phyloP scores from a whole-genome alignment of 2,888 invertebrate species.

The Drosophila leonis region DNA sequence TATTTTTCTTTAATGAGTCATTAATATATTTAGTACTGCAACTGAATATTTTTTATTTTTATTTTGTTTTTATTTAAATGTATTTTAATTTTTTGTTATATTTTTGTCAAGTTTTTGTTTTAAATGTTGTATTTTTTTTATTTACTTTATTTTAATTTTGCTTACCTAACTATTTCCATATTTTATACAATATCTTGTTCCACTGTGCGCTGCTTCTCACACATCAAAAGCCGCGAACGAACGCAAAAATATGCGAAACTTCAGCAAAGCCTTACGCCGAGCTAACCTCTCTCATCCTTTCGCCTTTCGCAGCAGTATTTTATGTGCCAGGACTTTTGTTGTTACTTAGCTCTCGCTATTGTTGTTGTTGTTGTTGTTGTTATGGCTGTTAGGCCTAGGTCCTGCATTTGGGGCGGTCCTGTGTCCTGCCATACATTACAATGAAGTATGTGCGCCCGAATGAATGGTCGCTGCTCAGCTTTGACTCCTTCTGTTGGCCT shows the following conservation, averaged over 20 bases:
- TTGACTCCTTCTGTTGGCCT: constrained; percentile 17
- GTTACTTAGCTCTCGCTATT: constrained; percentile 32
- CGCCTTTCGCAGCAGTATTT: constrained; percentile 57
- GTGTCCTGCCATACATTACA: constrained; percentile 73
- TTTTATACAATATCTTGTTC: neutral
- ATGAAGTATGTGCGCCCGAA: constrained; percentile 75
- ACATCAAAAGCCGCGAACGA: constrained; percentile 70
- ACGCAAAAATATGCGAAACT: constrained; percentile 76
- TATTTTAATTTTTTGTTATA: neutral
- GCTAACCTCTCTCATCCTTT: neutral
- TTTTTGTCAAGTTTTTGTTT: too few relatives aligned
- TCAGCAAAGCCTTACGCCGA: constrained; percentile 39
- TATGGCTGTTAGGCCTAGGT: constrained; percentile 48
- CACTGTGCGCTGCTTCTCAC: constrained; percentile 52
- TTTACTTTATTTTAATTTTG: neutral
- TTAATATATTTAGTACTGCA: neutral
- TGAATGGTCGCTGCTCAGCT: constrained; percentile 60
- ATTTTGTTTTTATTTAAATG: too few relatives aligned
- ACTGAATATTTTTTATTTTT: neutral
- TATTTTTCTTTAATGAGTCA: neutral
- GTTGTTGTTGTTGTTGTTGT: constrained; percentile 34
- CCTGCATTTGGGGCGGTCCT: constrained; percentile 40
- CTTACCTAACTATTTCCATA: neutral
- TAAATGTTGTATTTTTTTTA: too few relatives aligned
- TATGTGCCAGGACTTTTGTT: constrained; percentile 57